phyloP scores from a whole-genome alignment of 1,140 invertebrate species.

The Pseudomyrmex gracilis region DNA sequence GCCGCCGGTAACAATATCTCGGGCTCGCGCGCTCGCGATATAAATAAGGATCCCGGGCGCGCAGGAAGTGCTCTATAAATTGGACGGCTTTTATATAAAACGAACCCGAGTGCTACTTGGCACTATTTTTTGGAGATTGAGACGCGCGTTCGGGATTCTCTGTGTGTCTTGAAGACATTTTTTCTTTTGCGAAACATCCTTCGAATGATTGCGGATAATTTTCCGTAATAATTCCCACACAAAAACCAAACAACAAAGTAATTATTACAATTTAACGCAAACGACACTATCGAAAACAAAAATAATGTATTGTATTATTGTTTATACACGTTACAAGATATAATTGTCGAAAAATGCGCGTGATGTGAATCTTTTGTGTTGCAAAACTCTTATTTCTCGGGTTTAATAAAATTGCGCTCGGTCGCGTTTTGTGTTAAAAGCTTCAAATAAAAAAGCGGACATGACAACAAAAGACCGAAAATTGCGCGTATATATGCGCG shows the following conservation, averaged over 20 bases:
- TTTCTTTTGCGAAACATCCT: too few species aligned
- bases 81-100: conserved; percentile 56
- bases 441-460: conserved; percentile 24
- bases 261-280: neutral
- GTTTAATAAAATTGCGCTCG: neutral
- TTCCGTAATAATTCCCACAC: too few species aligned
- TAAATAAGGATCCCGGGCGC: conserved; percentile 49
- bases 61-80: conserved; percentile 53
- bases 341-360: too few species aligned
- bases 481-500: neutral
- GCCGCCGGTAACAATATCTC: conserved; percentile 59
- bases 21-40: conserved; percentile 37
- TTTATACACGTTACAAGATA: too few species aligned
- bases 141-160: conserved; percentile 3
- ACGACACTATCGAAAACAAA: too few species aligned
- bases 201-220: too few species aligned
- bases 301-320: too few species aligned
- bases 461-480: neutral
- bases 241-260: neutral
- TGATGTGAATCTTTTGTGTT: too few species aligned
- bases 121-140: conserved; percentile 9
- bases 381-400: neutral
- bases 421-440: conserved; percentile 10
- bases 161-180: too few species aligned
- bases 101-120: neutral